A percentile compares a stretch with the other conserved stretches of the same genome.
phyloP scores from a whole-genome alignment of 1,140 invertebrate species.

The Halyomorpha halys region DNA sequence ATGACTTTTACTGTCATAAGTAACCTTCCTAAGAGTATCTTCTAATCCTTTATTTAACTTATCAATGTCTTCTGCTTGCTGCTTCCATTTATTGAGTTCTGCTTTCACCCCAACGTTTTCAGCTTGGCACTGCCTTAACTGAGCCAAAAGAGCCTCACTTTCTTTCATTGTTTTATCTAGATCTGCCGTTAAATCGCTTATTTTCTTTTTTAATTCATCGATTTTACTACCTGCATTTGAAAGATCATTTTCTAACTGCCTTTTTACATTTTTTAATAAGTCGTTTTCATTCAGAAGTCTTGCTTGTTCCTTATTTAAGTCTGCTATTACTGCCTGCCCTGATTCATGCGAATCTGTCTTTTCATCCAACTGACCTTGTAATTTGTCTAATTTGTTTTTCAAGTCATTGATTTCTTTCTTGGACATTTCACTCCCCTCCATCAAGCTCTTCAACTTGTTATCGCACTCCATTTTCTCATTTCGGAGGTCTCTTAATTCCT shows the following conservation, averaged over 20 bases:
- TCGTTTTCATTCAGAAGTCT: not conserved
- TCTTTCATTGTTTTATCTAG: not conserved
- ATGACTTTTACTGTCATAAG: too few species aligned
- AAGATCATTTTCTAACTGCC: not conserved
- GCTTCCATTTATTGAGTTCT: not conserved
- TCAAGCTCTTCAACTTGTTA: not conserved
- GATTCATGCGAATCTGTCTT: not conserved
- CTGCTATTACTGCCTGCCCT: not conserved
- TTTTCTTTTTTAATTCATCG: not conserved
- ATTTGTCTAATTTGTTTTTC: not conserved
- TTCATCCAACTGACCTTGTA: not conserved
- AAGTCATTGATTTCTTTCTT: not conserved
- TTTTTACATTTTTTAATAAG: not conserved
- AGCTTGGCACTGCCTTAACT: not conserved
- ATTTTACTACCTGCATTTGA: not conserved
- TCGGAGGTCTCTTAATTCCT: not conserved
- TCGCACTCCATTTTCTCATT: not conserved
- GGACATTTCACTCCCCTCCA: not conserved
- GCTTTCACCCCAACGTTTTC: not conserved
- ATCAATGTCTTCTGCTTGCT: not conserved
- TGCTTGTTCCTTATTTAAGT: not conserved
- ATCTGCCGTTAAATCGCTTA: not conserved
- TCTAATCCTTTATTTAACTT: constrained; percentile 3
- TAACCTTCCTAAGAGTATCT: not conserved
- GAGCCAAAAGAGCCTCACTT: not conserved